These are phyloP conservation scores for Eurystomus glaucurus DNA, from an alignment of 2,797 vertebrate genomes.

Conservation along the genomic window DNA sequence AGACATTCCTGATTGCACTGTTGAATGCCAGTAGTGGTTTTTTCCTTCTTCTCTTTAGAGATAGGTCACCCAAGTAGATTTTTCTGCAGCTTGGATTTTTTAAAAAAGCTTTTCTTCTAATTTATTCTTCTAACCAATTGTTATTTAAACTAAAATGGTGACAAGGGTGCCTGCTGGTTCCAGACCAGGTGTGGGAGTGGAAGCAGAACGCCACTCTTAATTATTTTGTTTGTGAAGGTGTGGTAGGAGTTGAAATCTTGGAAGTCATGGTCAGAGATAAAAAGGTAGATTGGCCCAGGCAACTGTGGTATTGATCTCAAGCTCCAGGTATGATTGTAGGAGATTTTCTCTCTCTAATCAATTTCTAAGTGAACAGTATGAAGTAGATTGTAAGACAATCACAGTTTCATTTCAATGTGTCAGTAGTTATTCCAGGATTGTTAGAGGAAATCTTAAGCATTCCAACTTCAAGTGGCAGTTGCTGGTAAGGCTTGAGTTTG, in stretches of 20 bases:
- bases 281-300: not conserved
- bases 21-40: not conserved
- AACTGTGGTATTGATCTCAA: not conserved
- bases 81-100: not conserved
- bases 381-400: slow-evolving; percentile 33
- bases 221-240: slow-evolving; percentile 37
- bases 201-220: not conserved
- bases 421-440: not conserved
- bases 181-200: not conserved
- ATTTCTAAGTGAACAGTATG: slow-evolving; percentile 15
- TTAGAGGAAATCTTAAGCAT: not conserved
- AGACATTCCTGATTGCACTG: not conserved
- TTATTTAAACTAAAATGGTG: not conserved
- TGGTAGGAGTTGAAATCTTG: not conserved
- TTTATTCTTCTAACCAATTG: not conserved
- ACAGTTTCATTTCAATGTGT: not conserved
- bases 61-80: not conserved
- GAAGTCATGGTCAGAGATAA: not conserved
- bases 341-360: slow-evolving; percentile 56
- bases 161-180: not conserved
- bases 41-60: not conserved
- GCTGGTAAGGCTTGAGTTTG: not conserved
- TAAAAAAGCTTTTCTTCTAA: not conserved
- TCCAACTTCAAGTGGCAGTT: not conserved
- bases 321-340: not conserved